Percentiles rank a stretch among this genome's conserved stretches.
phyloP scores from a whole-genome alignment of 1,140 invertebrate genomes.

The Coptotermes formosanus region DNA sequence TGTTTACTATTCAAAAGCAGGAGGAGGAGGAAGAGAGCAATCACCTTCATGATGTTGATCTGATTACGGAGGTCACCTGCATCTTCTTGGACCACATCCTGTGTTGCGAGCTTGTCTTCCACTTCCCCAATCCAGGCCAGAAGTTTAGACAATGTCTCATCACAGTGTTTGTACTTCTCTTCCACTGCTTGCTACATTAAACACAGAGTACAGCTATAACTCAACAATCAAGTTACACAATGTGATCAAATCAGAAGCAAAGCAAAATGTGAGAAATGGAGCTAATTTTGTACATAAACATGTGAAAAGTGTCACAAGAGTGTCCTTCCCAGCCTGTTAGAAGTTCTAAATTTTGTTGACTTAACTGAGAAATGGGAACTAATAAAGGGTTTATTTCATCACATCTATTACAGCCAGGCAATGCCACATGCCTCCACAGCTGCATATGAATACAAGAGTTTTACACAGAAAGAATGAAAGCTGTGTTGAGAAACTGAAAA shows the following conservation, averaged over 20 bases:
- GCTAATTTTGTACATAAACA: not conserved
- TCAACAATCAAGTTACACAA: not conserved
- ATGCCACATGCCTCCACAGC: no score
- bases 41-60: constrained; percentile 82
- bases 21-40: not conserved
- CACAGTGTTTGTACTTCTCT: constrained; percentile 89
- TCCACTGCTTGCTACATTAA: constrained; percentile 82
- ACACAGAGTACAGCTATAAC: constrained; percentile 18
- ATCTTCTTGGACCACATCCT: constrained; percentile 85
- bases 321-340: no score
- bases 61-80: constrained; percentile 85
- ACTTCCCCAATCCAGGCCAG: constrained; percentile 84
- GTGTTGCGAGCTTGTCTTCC: constrained; percentile 82
- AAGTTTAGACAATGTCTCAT: constrained; percentile 78
- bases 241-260: not conserved
- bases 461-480: no score
- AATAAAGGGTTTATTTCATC: no score
- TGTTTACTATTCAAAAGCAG: no score
- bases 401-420: no score
- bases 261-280: not conserved
- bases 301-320: not conserved
- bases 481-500: no score
- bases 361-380: no score
- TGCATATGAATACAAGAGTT: no score
- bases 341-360: no score